Percentiles rank a stretch among this genome's conserved stretches.
These are phyloP conservation scores for Sesamia nonagrioides DNA, from an alignment of 1,140 invertebrate genomes.

Conservation along the genomic window DNA sequence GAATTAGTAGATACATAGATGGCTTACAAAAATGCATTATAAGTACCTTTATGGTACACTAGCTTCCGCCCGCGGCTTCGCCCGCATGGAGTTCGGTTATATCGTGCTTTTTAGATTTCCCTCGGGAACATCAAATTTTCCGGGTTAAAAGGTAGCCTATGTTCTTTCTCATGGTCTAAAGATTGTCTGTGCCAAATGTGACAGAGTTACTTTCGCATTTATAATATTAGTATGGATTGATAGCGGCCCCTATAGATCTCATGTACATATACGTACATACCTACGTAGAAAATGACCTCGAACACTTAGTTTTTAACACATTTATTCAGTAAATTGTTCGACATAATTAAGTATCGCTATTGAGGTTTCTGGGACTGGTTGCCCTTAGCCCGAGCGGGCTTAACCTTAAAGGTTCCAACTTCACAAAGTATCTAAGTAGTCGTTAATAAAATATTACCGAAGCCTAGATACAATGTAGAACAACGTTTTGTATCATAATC, in stretches of 20 bases:
- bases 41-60: too few species aligned
- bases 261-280: neutral
- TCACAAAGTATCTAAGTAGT: conserved; percentile 9
- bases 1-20: neutral
- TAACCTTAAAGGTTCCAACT: conserved; percentile 14
- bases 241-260: conserved; percentile 13
- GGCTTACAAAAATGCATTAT: conserved; percentile 12
- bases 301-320: conserved; percentile 12
- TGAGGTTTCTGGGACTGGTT: conserved; percentile 58
- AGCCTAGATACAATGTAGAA: neutral
- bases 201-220: too few species aligned
- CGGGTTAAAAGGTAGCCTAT: too few species aligned
- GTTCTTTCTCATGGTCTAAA: too few species aligned
- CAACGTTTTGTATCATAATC: neutral
- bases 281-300: conserved; percentile 6
- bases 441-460: neutral
- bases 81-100: too few species aligned
- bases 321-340: conserved; percentile 23
- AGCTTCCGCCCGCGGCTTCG: too few species aligned
- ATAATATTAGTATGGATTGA: too few species aligned
- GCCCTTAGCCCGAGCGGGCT: conserved; percentile 49
- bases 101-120: too few species aligned
- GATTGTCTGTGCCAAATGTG: too few species aligned
- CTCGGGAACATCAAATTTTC: too few species aligned
- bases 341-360: conserved; percentile 22